Evolutionary conservation across 2,797 vertebrate genomes (phyloP).

Genomic region (Tympanoctomys barrerae): DNA sequence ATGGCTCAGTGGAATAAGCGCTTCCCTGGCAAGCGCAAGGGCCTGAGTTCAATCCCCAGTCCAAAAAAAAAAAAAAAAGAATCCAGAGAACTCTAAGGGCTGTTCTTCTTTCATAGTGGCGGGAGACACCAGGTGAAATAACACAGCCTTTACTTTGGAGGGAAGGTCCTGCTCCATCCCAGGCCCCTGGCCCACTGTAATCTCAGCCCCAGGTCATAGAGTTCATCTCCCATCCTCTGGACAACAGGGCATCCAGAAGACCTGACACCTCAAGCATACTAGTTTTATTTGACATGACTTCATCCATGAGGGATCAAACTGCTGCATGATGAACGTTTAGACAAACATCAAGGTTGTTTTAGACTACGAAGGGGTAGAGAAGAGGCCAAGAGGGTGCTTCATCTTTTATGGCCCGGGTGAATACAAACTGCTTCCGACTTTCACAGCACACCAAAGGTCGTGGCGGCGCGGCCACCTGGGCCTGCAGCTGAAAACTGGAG

Average conservation of each 20-base stretch:
- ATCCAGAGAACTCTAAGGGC: neutral
- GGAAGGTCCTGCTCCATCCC: too few relatives aligned
- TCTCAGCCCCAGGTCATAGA: neutral
- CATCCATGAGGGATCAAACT: neutral
- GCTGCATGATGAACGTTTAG: neutral
- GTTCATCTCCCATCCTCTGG: neutral
- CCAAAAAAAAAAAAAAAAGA: too few relatives aligned
- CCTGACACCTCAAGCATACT: neutral
- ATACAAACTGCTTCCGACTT: neutral
- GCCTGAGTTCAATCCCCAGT: too few relatives aligned
- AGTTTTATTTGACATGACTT: neutral
- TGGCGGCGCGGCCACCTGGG: neutral
- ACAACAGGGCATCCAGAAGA: neutral
- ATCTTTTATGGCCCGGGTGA: neutral
- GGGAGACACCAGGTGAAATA: neutral
- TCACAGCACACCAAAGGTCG: neutral
- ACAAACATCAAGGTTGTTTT: neutral
- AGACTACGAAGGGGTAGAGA: neutral
- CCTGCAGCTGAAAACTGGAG: neutral
- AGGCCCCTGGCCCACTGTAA: neutral
- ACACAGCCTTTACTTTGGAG: neutral
- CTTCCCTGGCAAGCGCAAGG: too few relatives aligned
- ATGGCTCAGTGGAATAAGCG: too few relatives aligned
- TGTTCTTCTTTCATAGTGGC: neutral
- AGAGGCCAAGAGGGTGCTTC: neutral